Evolutionary conservation across 1,140 invertebrate species (phyloP), one percentile per base, ranked within the genome.

Genomic region (Periplaneta americana): DNA sequence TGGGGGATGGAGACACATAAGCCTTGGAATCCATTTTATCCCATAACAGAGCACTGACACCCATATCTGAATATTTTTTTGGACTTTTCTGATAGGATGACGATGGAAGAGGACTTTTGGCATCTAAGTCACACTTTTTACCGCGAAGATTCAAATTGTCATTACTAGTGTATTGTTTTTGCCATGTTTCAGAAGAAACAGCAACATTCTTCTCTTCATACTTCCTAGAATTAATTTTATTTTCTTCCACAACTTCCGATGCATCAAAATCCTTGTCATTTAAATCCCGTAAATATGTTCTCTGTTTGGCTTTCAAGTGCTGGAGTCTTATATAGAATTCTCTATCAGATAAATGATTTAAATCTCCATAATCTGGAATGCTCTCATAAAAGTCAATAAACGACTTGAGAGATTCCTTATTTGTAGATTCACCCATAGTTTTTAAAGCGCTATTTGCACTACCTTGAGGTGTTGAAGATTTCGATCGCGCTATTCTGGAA

Each of bases 331-430:
- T 91, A 86, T 92, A 92, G 86, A 94, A 94, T 81, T 94, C 93
- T 82, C 91, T 90, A 80, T 92, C 91, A 0, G 93, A 91, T 75
- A 94, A 87, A 88, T 94, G 92, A 85, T 93, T 90, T 18, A 94
- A 88, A 74, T 94, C 93, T 57, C 89, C 90, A 83, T 94, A 94
- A 84, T 94, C 92, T 8, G 93, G 93, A 84, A 94, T 94, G 80
- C 92, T 94, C 36, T 90, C 89, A 39, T 92, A 89, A 86, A 94
- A 94, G 48, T 93, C 91, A 75, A 93, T 86, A 83, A 93, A 90
- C 74, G 90, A 91, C 74, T 91, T 89, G 11, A 89, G 85, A 66
- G n/a, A 83, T 82, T 84, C 28, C 85, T 81, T 5, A 86, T 87
- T 75, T 83, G 85, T 32, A 78, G 82, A 83, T 31, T 88, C n/a